A percentile compares a stretch with the other conserved stretches of the same genome.
Conservation (phyloP, 1,140 invertebrate species). For the Chelonus insularis region DNA sequence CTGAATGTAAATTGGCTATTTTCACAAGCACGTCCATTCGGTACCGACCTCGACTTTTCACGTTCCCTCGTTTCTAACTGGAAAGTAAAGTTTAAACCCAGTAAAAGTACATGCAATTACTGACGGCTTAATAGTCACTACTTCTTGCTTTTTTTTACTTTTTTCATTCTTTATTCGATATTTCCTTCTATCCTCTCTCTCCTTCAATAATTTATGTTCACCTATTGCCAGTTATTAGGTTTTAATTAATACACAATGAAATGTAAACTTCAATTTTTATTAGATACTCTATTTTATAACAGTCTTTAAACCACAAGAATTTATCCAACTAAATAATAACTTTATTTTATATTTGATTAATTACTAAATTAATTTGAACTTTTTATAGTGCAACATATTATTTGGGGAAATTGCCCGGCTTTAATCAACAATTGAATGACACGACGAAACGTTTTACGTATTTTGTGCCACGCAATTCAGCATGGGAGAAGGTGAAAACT, state of each 20-base stretch:
- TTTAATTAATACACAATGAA: no score
- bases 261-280: no score
- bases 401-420: constrained; percentile 71
- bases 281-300: no score
- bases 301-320: no score
- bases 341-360: not conserved
- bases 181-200: no score
- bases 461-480: constrained; percentile 86
- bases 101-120: constrained; percentile 23
- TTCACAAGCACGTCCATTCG: constrained; percentile 21
- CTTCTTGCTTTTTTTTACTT: not conserved
- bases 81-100: constrained; percentile 22
- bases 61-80: constrained; percentile 7
- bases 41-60: constrained; percentile 3
- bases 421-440: constrained; percentile 78
- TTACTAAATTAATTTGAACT: not conserved
- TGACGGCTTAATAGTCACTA: constrained; percentile 19
- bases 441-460: constrained; percentile 83
- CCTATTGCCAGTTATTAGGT: no score
- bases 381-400: constrained; percentile 73
- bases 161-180: not conserved
- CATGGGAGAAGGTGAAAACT: constrained; percentile 76
- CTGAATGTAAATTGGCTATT: constrained; percentile 32
- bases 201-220: not conserved
- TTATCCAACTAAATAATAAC: no score